phyloP scores from a whole-genome alignment of 2,797 vertebrate genomes.

The Sebastes taczanowskii region DNA sequence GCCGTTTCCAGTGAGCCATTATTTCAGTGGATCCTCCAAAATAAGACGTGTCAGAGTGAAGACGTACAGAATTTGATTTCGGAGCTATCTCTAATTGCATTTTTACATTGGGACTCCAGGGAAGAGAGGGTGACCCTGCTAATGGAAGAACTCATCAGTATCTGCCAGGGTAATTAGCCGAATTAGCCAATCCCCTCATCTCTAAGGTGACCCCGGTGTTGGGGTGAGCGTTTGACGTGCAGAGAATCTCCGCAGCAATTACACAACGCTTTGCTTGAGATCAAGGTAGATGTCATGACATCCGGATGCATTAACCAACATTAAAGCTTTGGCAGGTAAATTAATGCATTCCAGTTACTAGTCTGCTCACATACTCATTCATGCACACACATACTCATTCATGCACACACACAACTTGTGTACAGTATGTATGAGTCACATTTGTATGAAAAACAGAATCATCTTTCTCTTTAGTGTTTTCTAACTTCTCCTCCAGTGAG shows the following conservation, averaged over 20 bases:
- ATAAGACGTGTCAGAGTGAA: slow-evolving; percentile 15
- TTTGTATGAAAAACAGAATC: slow-evolving; percentile 26
- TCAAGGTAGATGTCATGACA: slow-evolving; percentile 23
- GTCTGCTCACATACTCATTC: not conserved
- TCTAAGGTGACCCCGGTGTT: slow-evolving; percentile 71
- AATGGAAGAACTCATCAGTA: slow-evolving; percentile 80
- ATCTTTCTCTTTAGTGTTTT: not conserved
- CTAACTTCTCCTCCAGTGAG: not conserved
- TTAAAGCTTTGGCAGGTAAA: slow-evolving; percentile 43
- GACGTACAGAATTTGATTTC: slow-evolving; percentile 41
- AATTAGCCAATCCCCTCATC: slow-evolving; percentile 78
- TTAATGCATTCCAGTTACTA: slow-evolving; percentile 23
- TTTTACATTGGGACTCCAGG: slow-evolving; percentile 62
- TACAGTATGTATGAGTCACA: not conserved
- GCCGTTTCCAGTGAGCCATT: not conserved
- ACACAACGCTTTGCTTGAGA: slow-evolving; percentile 57
- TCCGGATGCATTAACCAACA: slow-evolving; percentile 43
- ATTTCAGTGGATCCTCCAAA: slow-evolving; percentile 20
- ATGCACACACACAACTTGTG: not conserved
- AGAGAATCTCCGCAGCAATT: slow-evolving; percentile 56
- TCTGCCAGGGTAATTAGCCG: slow-evolving; percentile 80
- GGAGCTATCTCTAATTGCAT: slow-evolving; percentile 63
- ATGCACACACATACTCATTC: not conserved
- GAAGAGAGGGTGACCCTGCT: slow-evolving; percentile 69
- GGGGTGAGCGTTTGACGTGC: slow-evolving; percentile 62